A percentile compares a stretch with the other conserved stretches of the same genome.
phyloP scores from a whole-genome alignment of 2,113 vertebrate genomes.

The Cynoglossus semilaevis region DNA sequence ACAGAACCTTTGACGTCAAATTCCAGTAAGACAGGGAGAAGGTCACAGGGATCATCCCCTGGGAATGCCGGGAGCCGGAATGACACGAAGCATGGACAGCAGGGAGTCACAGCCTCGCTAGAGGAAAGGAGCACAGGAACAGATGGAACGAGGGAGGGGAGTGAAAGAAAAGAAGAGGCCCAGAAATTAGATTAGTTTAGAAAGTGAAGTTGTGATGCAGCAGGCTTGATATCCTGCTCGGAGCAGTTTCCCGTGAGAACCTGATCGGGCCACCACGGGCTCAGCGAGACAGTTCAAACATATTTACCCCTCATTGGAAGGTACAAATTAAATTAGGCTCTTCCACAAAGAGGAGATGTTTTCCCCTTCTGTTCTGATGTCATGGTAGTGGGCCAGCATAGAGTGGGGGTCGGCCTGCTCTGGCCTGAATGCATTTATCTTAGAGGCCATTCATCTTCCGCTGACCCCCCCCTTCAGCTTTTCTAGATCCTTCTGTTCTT shows the following conservation, averaged over 20 bases:
- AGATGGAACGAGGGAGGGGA: slow-evolving; percentile 73
- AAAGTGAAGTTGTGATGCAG: slow-evolving; percentile 88
- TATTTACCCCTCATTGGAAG: slow-evolving; percentile 98
- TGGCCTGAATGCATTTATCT: slow-evolving; percentile 91
- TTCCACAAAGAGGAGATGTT: slow-evolving; percentile 97
- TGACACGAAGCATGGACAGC: slow-evolving; percentile 84
- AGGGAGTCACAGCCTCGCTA: slow-evolving; percentile 70
- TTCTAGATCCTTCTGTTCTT: slow-evolving; percentile 76
- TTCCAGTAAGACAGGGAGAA: slow-evolving; percentile 85
- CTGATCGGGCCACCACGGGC: slow-evolving; percentile 78
- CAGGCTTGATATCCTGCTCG: slow-evolving; percentile 84
- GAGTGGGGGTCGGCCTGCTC: slow-evolving; percentile 79
- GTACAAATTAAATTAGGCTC: slow-evolving; percentile 99
- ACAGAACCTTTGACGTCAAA: slow-evolving; percentile 86
- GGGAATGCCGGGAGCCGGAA: slow-evolving; percentile 81
- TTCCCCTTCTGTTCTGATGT: slow-evolving; percentile 99
- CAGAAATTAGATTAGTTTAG: slow-evolving; percentile 95
- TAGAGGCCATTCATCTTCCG: slow-evolving; percentile 88
- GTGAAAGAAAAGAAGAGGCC: slow-evolving; percentile 75
- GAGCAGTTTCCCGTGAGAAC: slow-evolving; percentile 98
- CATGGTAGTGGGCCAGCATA: slow-evolving; percentile 96
- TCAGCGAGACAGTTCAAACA: slow-evolving; percentile 93
- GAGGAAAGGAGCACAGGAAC: slow-evolving; percentile 67
- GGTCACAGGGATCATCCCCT: slow-evolving; percentile 83
- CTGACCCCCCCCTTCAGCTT: slow-evolving; percentile 65